Evolutionary conservation across 2,888 invertebrate species (phyloP).

Genomic region (Eubasilissa splendida): DNA sequence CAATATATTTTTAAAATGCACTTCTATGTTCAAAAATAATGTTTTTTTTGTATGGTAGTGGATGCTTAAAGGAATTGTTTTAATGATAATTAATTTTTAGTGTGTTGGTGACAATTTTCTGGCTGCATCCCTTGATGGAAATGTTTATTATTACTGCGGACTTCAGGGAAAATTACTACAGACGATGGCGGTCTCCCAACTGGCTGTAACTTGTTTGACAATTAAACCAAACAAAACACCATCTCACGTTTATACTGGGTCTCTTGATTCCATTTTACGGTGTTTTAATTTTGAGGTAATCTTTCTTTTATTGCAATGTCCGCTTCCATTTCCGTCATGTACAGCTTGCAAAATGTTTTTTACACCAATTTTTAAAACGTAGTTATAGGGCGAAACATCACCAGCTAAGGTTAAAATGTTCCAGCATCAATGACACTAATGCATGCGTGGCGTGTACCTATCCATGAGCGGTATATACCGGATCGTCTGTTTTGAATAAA

Average conservation of each 20-base stretch:
- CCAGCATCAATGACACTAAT: no score
- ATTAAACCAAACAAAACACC: conserved; percentile 69
- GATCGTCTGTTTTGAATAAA: no score
- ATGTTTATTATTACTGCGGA: conserved; percentile 75
- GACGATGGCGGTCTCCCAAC: conserved; percentile 73
- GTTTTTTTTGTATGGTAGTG: background rate
- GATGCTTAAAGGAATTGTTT: background rate
- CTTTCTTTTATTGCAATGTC: background rate
- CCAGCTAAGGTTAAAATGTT: no score
- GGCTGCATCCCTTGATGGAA: conserved; percentile 77
- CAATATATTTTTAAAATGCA: no score
- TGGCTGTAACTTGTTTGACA: conserved; percentile 76
- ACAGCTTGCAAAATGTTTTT: background rate
- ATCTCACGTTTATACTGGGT: conserved; percentile 75
- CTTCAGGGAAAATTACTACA: conserved; percentile 71
- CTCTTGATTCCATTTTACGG: conserved; percentile 75
- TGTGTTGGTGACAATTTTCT: conserved; percentile 74
- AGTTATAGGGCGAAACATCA: no score
- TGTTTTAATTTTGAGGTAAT: conserved; percentile 74
- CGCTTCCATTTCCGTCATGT: conserved; percentile 3
- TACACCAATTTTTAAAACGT: no score
- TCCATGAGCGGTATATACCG: no score
- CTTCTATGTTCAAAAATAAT: background rate
- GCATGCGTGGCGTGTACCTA: no score
- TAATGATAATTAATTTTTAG: conserved; percentile 66